Conservation (phyloP, 2,113 vertebrate species). For the Sander lucioperca region DNA sequence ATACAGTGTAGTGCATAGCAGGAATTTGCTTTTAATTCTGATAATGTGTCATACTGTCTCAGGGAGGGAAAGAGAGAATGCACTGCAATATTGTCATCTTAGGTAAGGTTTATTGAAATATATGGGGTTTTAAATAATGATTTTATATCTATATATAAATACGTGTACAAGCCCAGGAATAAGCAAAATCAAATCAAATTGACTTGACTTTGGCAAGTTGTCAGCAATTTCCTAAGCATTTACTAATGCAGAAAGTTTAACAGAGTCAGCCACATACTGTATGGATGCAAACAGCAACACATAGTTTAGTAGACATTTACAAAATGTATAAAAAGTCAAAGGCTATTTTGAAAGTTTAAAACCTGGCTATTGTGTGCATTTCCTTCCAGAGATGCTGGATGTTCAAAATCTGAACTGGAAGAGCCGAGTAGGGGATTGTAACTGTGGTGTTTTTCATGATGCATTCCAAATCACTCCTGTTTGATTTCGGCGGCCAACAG, state of each 20-base stretch:
- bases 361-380: background rate
- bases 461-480: constrained; percentile 17
- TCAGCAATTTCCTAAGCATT: background rate
- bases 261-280: background rate
- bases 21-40: background rate
- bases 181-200: too few species aligned
- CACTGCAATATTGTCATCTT: background rate
- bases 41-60: background rate
- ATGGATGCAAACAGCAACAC: background rate
- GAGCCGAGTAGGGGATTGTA: background rate
- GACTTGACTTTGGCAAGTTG: background rate
- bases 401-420: background rate
- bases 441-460: background rate
- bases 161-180: background rate
- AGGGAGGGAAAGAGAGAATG: background rate
- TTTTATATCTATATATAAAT: background rate
- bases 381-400: background rate
- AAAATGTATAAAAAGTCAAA: background rate
- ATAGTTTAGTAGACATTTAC: background rate
- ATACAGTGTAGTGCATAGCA: background rate
- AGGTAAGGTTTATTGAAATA: background rate
- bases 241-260: background rate
- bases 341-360: background rate
- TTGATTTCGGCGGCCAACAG: background rate
- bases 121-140: background rate